Base-by-base conservation (phyloP, 2,113 vertebrate species). In the Sphaerodactylus townsendi region DNA sequence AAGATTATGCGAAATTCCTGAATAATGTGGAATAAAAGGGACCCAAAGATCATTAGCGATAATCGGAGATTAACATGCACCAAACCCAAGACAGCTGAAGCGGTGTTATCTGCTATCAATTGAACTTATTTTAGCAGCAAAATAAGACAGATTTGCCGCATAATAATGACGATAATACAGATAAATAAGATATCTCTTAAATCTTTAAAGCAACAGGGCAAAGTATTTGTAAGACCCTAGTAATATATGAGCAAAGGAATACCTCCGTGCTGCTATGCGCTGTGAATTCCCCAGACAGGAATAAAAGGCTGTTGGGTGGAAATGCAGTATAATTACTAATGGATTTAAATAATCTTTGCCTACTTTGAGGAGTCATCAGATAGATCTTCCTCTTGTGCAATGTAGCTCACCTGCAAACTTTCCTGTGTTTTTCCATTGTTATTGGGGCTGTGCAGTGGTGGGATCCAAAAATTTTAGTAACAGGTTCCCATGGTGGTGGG, bases 121-220 rank as follows among this genome's bases (percentile, higher is more conserved):
- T 73, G 89, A 88, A 92, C 88, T 93, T 93, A 85, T 90, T 92
- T 88, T 76, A 88, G 90, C 79, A 65, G 80, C 73, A 93, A 88
- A 91, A 94, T 91, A 88, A 88, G 87, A 79, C 82, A 89, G 94
- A 88, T 95, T 95, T 95, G 89, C 86, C 41, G 72, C n/a, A 14
- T 81, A 79, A 89, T 79, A 91, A 87, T 85, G 84, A 92, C 81
- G 89, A 93, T 92, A 87, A 90, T 89, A 33, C 75, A 90, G 92
- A 87, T 70, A 79, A 85, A 85, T 79, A 71, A 85, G 83, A 77
- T 85, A 85, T 79, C 77, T 85, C 62, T 77, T 92, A 90, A 94
- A 72, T 89, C 93, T 89, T 89, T 86, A 39, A 86, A 87, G 84
- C 75, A 85, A 80, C 84, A 64, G 39, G 66, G 68, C 3, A 62